These are phyloP conservation scores for Chloroclystis v-ata DNA, from an alignment of 2,888 invertebrate genomes.

Conservation along the genomic window DNA sequence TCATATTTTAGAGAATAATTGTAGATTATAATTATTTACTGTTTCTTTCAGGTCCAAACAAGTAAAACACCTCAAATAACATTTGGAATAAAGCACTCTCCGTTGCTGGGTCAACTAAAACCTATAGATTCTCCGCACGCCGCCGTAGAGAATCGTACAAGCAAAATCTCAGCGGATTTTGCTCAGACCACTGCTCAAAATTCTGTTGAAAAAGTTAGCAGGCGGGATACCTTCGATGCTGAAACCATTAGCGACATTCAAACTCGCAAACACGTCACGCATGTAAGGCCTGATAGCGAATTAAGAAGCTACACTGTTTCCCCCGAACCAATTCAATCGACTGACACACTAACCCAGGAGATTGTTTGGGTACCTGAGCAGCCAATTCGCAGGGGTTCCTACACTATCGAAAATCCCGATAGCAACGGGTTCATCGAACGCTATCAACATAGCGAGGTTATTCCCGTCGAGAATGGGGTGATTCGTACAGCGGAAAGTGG, in stretches of 20 bases:
- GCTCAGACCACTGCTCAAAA: slow-evolving; percentile 9
- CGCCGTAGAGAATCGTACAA: slow-evolving; percentile 26
- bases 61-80: slow-evolving; percentile 75
- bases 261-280: slow-evolving; percentile 53
- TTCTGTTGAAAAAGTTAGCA: slow-evolving; percentile 26
- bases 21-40: too few relatives aligned
- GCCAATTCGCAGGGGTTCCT: slow-evolving; percentile 59
- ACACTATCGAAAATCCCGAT: slow-evolving; percentile 63
- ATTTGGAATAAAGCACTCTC: slow-evolving; percentile 93
- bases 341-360: slow-evolving; percentile 60
- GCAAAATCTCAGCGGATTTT: slow-evolving; percentile 3
- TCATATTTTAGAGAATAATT: too few relatives aligned
- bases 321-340: slow-evolving; percentile 56
- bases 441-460: slow-evolving; percentile 55
- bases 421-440: slow-evolving; percentile 52
- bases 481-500: slow-evolving; percentile 52
- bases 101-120: slow-evolving; percentile 78
- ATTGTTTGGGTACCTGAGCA: slow-evolving; percentile 67
- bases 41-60: slow-evolving; percentile 56
- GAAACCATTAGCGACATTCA: slow-evolving; percentile 34
- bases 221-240: slow-evolving; percentile 30
- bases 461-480: slow-evolving; percentile 60
- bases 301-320: slow-evolving; percentile 58
- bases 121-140: slow-evolving; percentile 44
- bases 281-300: slow-evolving; percentile 55